Base-by-base conservation (phyloP, 2,113 vertebrate species). In the Tragelaphus scriptus region DNA sequence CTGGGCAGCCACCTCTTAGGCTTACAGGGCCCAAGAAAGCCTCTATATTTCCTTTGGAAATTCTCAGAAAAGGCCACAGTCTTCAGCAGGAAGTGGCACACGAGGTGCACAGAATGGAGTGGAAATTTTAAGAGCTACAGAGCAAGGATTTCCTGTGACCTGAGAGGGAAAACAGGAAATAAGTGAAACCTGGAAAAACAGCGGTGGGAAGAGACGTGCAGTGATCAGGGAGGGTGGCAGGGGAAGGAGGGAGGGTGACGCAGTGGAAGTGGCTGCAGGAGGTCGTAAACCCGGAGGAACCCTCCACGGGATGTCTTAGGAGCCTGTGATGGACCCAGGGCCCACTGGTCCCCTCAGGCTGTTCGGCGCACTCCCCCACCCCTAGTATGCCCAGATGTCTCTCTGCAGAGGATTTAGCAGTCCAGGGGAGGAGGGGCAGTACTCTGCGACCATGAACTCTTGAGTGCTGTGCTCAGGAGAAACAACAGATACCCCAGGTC, bases 161-260 rank as follows among this genome's bases (percentile, higher is more conserved):
- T 75, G 21, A 23, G 85, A 51, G 51, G 40, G 71, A 49, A 81
- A 58, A 51, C 6, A 47, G 71, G 94, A 89, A 84, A 44, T n/a
- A 2, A 16, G 10, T 32, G 80, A 19, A 85, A 40, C 10, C 56
- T 26, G 44, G 26, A 3, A 36, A 44, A 59, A 63, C 17, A 61
- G 58, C n/a, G 0, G 0, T 19, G 11, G 15, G n/a, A 44, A 56
- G 25, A 77, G 10, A 11, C 19, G 28, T 14, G 26, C 17, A 26
- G 47, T n/a, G 30, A 32, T 25, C 36, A 30, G 63, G 56, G 3
- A 2, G 9, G 32, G 55, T 0, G 1, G 3, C 8, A 2, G 0
- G 9, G 44, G 44, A 17, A 21, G 19, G 9, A 8, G 8, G 26
- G n/a, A 14, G 75, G 7, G 2, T 2, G 30, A n/a, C 0, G 0